Conservation (phyloP, 2,113 vertebrate genomes). For the Chaetodon trifascialis region DNA sequence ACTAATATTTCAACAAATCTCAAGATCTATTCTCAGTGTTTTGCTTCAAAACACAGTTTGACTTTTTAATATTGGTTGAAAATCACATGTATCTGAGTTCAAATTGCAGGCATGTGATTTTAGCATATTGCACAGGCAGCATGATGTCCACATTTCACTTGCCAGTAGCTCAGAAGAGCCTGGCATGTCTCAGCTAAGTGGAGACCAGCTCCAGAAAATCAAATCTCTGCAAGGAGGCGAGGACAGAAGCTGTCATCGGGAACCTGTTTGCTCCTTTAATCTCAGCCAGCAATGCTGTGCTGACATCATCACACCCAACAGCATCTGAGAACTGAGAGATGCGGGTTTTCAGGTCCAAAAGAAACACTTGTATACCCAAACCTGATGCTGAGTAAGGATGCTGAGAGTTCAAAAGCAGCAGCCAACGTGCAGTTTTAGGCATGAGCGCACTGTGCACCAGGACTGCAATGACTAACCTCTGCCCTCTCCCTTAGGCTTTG, state of each 20-base stretch:
- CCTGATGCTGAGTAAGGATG: not conserved
- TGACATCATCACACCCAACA: conserved; percentile 60
- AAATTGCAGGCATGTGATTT: conserved; percentile 43
- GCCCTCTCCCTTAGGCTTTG: conserved; percentile 73
- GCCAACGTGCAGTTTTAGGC: not conserved
- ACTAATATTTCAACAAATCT: conserved; percentile 54
- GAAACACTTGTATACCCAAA: not conserved
- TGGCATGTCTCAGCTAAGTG: conserved; percentile 32
- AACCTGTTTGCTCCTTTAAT: conserved; percentile 65
- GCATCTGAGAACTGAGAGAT: conserved; percentile 29
- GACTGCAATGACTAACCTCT: conserved; percentile 69
- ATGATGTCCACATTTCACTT: conserved; percentile 42
- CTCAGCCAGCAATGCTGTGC: conserved; percentile 27
- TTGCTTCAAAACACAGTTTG: conserved; percentile 57
- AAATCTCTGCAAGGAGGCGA: conserved; percentile 46
- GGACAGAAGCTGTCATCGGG: conserved; percentile 75
- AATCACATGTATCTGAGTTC: conserved; percentile 45
- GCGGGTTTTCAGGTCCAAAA: conserved; percentile 24
- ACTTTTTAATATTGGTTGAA: conserved; percentile 60
- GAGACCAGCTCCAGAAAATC: conserved; percentile 49
- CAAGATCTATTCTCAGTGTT: conserved; percentile 35
- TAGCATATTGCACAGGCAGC: conserved; percentile 25
- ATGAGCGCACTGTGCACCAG: not conserved
- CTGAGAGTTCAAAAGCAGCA: conserved; percentile 22
- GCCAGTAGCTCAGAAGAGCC: conserved; percentile 28